These are phyloP conservation scores for Aurelia sp. DNA, from an alignment of 30 jellyfish, hydroid and myxozoan species.

Conservation along the genomic window DNA sequence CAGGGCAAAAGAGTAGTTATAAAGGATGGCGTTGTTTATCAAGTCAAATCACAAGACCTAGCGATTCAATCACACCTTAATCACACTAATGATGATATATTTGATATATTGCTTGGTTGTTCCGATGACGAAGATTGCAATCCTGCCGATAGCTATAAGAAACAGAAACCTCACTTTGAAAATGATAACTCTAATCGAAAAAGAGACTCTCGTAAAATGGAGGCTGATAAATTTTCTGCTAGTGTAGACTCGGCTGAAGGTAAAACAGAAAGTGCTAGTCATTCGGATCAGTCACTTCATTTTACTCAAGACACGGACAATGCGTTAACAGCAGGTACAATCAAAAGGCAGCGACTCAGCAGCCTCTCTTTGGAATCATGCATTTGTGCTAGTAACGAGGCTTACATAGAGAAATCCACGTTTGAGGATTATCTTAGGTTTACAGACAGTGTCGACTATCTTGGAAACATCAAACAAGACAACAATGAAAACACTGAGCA, in stretches of 20 bases:
- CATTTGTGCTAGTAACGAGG: constrained; percentile 17
- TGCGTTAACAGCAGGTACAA: neutral
- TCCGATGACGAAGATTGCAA: neutral
- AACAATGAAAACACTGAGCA: neutral
- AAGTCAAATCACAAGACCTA: neutral
- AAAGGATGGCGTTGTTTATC: neutral
- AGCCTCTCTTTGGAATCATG: constrained; percentile 55
- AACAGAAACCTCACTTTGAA: neutral
- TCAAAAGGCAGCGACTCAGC: constrained; percentile 51
- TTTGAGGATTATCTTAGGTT: constrained; percentile 14
- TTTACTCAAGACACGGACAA: neutral
- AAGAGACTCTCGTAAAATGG: neutral
- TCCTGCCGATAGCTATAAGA: neutral
- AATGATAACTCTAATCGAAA: neutral
- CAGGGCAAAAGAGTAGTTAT: neutral
- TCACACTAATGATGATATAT: neutral
- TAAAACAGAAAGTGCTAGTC: neutral
- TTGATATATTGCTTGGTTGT: neutral
- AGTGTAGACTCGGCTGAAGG: neutral
- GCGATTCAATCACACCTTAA: neutral
- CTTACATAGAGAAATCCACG: constrained; percentile 10
- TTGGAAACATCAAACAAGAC: constrained; percentile 18
- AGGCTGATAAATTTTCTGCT: neutral
- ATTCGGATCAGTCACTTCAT: too few relatives aligned
- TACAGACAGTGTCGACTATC: constrained; percentile 15